These are phyloP conservation scores for Trogon melanurus DNA, from an alignment of 2,113 vertebrate species.

Conservation along the genomic window DNA sequence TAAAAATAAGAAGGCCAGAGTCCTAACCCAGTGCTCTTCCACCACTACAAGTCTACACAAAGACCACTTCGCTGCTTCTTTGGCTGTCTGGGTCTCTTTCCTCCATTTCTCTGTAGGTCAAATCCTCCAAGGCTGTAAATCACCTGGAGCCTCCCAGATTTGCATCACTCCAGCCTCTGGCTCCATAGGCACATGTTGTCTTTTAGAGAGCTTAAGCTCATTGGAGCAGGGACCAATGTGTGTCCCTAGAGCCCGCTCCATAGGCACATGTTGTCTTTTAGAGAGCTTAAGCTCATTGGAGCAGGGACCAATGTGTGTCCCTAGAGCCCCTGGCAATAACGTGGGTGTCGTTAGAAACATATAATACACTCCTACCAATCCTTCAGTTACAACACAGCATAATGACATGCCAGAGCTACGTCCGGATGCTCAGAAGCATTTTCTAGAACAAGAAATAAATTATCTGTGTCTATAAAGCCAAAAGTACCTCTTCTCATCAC, in stretches of 20 bases:
- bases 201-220: neutral
- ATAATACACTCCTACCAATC: neutral
- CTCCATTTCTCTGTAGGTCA: neutral
- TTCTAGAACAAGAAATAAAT: neutral
- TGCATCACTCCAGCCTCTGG: neutral
- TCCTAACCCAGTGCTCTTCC: neutral
- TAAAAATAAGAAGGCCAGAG: neutral
- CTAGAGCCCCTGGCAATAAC: neutral
- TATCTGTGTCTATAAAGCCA: neutral
- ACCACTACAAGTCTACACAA: neutral
- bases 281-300: neutral
- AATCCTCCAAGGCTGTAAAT: neutral
- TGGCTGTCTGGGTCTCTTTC: neutral
- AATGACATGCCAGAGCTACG: neutral
- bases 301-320: neutral
- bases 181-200: neutral
- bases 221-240: neutral
- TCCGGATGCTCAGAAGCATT: neutral
- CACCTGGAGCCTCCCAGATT: neutral
- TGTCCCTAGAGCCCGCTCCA: neutral
- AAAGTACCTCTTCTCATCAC: neutral
- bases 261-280: neutral
- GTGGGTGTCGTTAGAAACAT: conserved; percentile 20
- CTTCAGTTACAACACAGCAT: neutral
- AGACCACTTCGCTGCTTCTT: neutral